These are phyloP conservation scores for Rhinoptilus africanus DNA, from an alignment of 2,113 vertebrate genomes.

Conservation along the genomic window DNA sequence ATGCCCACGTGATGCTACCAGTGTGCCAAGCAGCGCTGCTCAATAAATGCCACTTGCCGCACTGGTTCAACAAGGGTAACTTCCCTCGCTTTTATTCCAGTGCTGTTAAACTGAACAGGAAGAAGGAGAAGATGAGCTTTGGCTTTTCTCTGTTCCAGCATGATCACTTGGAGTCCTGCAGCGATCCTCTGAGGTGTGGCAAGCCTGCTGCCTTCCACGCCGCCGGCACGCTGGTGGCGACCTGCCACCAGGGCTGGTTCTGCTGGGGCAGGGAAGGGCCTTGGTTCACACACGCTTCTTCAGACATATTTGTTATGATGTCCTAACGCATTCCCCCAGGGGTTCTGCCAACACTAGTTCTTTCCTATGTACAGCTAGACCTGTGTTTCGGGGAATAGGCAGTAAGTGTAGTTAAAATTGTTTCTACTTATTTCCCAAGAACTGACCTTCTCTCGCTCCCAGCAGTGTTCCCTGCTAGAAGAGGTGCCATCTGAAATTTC, in stretches of 20 bases:
- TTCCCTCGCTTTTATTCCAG: not conserved
- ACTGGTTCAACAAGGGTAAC: not conserved
- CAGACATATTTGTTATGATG: not conserved
- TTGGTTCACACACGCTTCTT: not conserved
- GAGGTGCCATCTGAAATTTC: not conserved
- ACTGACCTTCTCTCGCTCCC: not conserved
- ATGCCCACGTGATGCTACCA: not conserved
- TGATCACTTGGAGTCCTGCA: not conserved
- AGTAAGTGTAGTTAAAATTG: not conserved
- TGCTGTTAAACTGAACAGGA: not conserved
- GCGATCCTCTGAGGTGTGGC: not conserved
- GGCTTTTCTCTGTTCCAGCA: not conserved
- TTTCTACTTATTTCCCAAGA: not conserved
- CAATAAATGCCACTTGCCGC: fast-evolving
- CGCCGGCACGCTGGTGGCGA: fast-evolving
- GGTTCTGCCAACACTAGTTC: not conserved
- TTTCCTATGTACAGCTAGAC: not conserved
- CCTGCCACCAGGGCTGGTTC: not conserved
- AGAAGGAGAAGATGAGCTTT: not conserved
- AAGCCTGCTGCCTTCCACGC: not conserved
- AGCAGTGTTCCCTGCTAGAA: not conserved
- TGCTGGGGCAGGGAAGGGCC: not conserved
- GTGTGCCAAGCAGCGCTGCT: not conserved
- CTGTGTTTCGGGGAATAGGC: not conserved
- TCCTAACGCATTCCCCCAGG: not conserved